Evolutionary conservation across 2,797 vertebrate species (phyloP), one percentile per base, ranked within the genome.

Genomic region (Xiphophorus birchmanni): DNA sequence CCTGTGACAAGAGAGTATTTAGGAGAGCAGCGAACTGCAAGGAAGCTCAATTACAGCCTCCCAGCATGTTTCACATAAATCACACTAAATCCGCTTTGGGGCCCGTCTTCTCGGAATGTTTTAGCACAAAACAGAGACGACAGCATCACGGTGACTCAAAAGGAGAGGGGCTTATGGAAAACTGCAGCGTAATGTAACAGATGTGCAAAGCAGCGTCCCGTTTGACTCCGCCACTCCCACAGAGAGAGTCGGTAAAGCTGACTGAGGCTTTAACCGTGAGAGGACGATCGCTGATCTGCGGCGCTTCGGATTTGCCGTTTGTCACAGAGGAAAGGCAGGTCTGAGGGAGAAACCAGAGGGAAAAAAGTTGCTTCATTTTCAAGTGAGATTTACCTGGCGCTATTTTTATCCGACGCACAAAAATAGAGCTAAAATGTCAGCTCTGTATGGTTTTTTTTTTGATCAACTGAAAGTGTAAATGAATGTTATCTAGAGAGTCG

Each of bases 31-130:
- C 89, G 87, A 94, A 93, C 91, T 90, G 91, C 90, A 92, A 94
- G 90, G 91, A 95, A 92, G 93, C 93, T 94, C 94, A 95, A 94
- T 95, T 94, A 94, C 91, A 93, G 92, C 91, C 87, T 92, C 88
- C 88, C 92, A 87, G 90, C 91, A 91, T 88, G 90, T 86, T 90
- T 84, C 91, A 92, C 93, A 94, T 94, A 92, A 93, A 93, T 95
- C 91, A 94, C 48, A 65, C 76, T 88, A 92, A 94, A 94, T 93
- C 93, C 93, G 84, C 84, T 95, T 94, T 94, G 90, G 89, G 85
- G 85, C 79, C 88, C 84, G 90, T 90, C 90, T 93, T 92, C 91
- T 5, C 88, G 88, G 82, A 89, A 92, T 91, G 91, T 84, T 94
- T 85, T 84, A 86, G 82, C 85, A 80, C 84, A 90, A 44, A 45